Evolutionary conservation across 2,113 vertebrate species (phyloP).

Genomic region (Stigmatopora argus): DNA sequence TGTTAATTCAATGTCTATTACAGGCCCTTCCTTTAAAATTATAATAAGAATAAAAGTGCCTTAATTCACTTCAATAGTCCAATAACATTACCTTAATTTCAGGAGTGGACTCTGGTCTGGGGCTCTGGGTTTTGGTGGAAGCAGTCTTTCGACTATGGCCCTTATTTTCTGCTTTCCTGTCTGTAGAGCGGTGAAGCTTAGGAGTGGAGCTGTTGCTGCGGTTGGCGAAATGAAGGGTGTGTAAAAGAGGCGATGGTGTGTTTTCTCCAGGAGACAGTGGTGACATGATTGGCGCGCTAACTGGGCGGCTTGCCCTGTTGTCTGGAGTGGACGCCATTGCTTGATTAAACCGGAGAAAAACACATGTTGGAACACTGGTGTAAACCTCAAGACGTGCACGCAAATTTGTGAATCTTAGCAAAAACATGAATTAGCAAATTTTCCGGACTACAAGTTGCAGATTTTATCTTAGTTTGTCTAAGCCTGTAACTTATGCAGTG

Average conservation of each 20-base stretch:
- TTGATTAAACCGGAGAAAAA: conserved; percentile 38
- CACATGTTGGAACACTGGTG: neutral
- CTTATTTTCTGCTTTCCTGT: conserved; percentile 69
- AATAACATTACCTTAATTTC: conserved; percentile 73
- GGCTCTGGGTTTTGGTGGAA: conserved; percentile 56
- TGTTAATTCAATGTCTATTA: neutral
- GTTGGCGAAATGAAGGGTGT: conserved; percentile 26
- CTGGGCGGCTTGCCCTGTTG: conserved; percentile 80
- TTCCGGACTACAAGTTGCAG: too few species aligned
- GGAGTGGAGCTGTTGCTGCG: conserved; percentile 54
- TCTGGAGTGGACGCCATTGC: conserved; percentile 82
- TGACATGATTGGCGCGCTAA: conserved; percentile 86
- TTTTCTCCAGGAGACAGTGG: conserved; percentile 75
- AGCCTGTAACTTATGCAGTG: too few species aligned
- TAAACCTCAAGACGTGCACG: neutral
- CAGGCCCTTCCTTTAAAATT: too few species aligned
- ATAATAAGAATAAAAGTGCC: neutral
- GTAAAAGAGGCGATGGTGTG: conserved; percentile 43
- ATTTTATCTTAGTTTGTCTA: too few species aligned
- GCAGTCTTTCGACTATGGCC: conserved; percentile 41
- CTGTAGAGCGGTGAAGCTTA: conserved; percentile 56
- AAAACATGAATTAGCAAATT: too few species aligned
- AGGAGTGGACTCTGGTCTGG: conserved; percentile 63
- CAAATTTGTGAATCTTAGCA: too few species aligned
- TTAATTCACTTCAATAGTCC: neutral